phyloP scores from a whole-genome alignment of 2,113 vertebrate species.

The Petroica traversi region DNA sequence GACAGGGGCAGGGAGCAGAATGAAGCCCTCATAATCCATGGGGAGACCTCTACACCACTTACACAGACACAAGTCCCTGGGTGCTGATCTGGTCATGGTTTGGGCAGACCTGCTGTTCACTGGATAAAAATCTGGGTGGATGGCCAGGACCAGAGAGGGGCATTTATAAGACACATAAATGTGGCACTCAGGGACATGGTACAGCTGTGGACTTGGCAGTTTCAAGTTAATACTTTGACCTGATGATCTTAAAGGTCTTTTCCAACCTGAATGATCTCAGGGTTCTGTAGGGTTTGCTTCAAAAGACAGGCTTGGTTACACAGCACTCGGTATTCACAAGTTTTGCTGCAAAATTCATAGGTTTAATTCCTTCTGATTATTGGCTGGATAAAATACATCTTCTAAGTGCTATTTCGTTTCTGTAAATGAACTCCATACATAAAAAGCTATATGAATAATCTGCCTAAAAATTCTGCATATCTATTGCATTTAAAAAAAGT shows the following conservation, averaged over 20 bases:
- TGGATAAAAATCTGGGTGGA: not conserved
- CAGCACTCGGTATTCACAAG: not conserved
- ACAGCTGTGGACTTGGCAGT: not conserved
- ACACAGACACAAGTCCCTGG: not conserved
- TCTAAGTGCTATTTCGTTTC: not conserved
- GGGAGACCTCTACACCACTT: not conserved
- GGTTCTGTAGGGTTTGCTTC: not conserved
- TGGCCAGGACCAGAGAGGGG: fast-evolving
- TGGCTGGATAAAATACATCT: not conserved
- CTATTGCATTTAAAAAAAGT: not conserved
- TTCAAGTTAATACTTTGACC: not conserved
- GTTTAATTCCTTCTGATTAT: not conserved
- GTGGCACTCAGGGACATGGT: no score
- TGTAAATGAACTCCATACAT: not conserved
- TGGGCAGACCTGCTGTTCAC: fast-evolving
- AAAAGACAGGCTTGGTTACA: not conserved
- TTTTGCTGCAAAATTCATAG: not conserved
- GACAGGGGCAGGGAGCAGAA: not conserved
- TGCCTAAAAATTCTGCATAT: not conserved
- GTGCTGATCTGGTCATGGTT: not conserved
- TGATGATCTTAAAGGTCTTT: not conserved
- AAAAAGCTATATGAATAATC: not conserved
- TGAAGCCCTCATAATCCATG: not conserved
- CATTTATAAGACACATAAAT: not conserved
- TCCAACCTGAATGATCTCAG: not conserved